Base-by-base conservation (phyloP, 2,113 vertebrate genomes). In the Psilopogon haemacephalus region DNA sequence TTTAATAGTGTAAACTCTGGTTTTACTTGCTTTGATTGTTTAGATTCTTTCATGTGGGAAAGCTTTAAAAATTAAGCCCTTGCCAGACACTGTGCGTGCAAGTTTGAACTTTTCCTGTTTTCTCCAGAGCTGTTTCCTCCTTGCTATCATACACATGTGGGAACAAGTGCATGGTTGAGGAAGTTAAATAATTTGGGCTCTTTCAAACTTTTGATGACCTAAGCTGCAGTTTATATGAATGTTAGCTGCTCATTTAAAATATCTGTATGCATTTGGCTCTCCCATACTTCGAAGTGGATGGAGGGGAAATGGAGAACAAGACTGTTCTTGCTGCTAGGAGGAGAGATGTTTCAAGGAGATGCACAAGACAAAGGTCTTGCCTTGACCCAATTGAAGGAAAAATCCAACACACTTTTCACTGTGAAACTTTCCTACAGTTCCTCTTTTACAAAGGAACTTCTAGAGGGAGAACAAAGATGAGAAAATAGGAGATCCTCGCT, bases 101-200 rank as follows among this genome's bases (percentile, higher is more conserved):
- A 90, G 92, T 93, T 92, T 54, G 86, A 75, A 92, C 90, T 63
- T 84, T 86, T 90, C 92, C 90, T 91, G 82, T 93, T 94, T 94
- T 81, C 88, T 88, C n/a, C 86, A 82, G 74, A 90, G 59, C 80
- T 24, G 37, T 81, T 90, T 95, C 90, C 95, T 96, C 92, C 78
- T 86, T 54, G 23, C 67, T 76, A 69, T 74, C 76, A 19, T 27
- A 32, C 70, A 23, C 89, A 1, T 78, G 89, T 94, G 90, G 89
- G 80, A 93, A 90, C 88, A 92, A 85, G 92, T 71, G 3, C 73
- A 32, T 2, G 0, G 58, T 26, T 48, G 70, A 93, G 92, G 95
- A 96, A 94, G 59, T 94, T 64, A 75, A 75, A 76, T 62, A 52
- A 76, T 72, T 82, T 48, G 59, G 81, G 60, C 23, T 68, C 70